A percentile compares a stretch with the other conserved stretches of the same genome.
phyloP scores from a whole-genome alignment of 2,113 vertebrate genomes.

The Erythrocercus mccallii region DNA sequence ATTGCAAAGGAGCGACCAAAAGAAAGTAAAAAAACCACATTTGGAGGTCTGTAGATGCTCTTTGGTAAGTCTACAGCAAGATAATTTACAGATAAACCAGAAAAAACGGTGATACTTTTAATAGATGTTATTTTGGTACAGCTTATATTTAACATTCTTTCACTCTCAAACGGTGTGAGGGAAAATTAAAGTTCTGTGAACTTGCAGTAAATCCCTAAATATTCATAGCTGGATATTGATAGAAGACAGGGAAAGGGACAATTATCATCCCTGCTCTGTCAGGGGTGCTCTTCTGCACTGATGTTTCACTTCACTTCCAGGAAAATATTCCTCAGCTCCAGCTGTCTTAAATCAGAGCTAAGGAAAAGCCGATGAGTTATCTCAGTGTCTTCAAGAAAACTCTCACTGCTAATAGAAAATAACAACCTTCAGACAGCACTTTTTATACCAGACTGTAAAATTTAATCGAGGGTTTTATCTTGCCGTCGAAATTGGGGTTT shows the following conservation, averaged over 20 bases:
- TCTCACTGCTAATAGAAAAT: neutral
- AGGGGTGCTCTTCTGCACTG: neutral
- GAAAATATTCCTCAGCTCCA: neutral
- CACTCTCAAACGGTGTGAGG: accelerated
- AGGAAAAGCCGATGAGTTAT: neutral
- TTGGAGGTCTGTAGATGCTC: neutral
- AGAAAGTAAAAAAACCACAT: neutral
- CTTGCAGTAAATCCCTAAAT: neutral
- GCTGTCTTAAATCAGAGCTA: neutral
- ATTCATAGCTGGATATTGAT: neutral
- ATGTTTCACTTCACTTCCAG: neutral
- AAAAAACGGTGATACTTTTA: neutral
- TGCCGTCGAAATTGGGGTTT: neutral
- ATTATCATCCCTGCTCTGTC: accelerated
- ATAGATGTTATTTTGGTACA: neutral
- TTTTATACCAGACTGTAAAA: conserved; percentile 24
- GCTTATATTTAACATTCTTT: neutral
- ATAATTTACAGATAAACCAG: neutral
- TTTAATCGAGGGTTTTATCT: conserved; percentile 14
- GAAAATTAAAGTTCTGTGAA: neutral
- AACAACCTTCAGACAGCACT: neutral
- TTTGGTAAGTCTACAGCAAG: neutral
- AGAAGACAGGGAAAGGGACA: neutral
- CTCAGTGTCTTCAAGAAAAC: neutral
- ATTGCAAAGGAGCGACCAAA: neutral